Base-by-base conservation (phyloP, 2,888 invertebrate species). In the Meliscaeva auricollis region DNA sequence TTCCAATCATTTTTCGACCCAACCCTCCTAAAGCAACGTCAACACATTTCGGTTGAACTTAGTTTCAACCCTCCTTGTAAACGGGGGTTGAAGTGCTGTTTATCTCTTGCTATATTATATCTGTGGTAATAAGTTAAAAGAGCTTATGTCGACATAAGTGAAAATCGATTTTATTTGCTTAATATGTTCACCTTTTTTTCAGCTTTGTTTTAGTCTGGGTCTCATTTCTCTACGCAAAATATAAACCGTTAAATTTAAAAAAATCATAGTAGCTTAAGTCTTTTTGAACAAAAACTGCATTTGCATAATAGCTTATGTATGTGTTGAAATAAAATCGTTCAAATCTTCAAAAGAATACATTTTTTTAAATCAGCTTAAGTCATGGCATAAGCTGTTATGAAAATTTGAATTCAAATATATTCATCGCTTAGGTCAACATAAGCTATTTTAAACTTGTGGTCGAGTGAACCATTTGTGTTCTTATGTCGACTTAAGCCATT, bases 91-190 rank as follows among this genome's bases (percentile, higher is more conserved):
- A n/a, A n/a, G n/a, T n/a, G n/a, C n/a, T n/a, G n/a, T n/a, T n/a
- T n/a, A n/a, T n/a, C n/a, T n/a, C n/a, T n/a, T n/a, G n/a, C n/a
- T n/a, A n/a, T n/a, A n/a, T n/a, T 15, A 35, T 15, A 38, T 38
- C 64, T 66, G 64, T 50, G 35, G 48, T 48, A 64, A 8, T 48
- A 48, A 64, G 64, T 64, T 64, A 46, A 64, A 48, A 44, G 26
- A 50, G 52, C 66, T 68, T 50, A 68, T 35, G 66, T 68, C 66
- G 50, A 68, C 35, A 44, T 62, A 66, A 68, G 66, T 32, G 50
- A 68, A 68, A 68, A 50, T 38, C 17, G 50, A 11, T 13, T 50
- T 66, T 46, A 15, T 52, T 17, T 48, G 48, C 17, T 13, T n/a
- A 26, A 3, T 15, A 6, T 48, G 20, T 48, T 48, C 9, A 20